Evolutionary conservation across 2,888 invertebrate species (phyloP), one percentile per base, ranked within the genome.

Genomic region (Heliconius aoede): DNA sequence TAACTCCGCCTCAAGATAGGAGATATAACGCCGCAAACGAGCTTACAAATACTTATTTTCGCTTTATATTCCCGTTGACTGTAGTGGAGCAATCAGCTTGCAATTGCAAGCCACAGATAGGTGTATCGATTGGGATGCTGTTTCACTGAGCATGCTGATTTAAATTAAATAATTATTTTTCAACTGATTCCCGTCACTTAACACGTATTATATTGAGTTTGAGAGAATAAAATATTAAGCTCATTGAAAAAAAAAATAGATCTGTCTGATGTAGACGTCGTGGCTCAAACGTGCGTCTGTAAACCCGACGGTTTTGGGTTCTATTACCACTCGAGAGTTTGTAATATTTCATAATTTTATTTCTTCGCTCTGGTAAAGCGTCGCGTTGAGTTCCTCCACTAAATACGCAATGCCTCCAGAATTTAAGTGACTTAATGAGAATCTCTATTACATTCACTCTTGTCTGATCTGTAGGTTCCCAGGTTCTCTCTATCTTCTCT

Each of bases 11-110:
- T 72, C 40, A 32, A 76, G 72, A 72, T 71, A 64, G 64, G 62
- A 62, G 75, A 72, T 72, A 72, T 76, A 68, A 62, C 72, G 67
- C 61, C 76, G 67, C 74, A 77, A 80, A 76, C 77, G 76, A 77
- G 77, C 74, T 76, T 77, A 82, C 80, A 75, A 80, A 80, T 81
- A 81, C 76, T 79, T 82, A 81, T 81, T 79, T 80, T 79, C 78
- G 75, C 79, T 79, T 78, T 80, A 80, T 82, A 79, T 79, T 81
- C 80, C 79, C 74, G 79, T 74, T 75, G 74, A 78, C 72, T 79
- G 72, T 64, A 71, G 68, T 73, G 62, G 61, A 72, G 79, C 80
- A 81, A 80, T 79, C 81, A 81, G 75, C 74, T 58, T 74, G 71
- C 78, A 73, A 78, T 79, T 77, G 79, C 76, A 65, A 76, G 74